Conservation (phyloP, 2,113 vertebrate species). For the Marmota flaviventris region DNA sequence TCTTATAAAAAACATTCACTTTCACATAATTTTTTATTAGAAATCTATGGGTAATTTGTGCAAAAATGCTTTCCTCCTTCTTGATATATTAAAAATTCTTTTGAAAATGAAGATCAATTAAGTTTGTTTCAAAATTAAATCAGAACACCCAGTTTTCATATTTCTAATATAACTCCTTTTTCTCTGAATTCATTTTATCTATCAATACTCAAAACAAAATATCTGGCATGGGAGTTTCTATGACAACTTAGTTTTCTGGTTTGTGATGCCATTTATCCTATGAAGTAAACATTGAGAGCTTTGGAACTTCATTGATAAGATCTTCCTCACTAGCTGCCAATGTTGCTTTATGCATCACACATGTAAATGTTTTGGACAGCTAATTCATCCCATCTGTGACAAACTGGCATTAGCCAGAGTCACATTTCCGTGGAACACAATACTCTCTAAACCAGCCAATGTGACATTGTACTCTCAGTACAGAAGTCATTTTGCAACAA, state of each 20-base stretch:
- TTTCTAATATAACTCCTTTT: constrained; percentile 16
- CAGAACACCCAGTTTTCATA: neutral
- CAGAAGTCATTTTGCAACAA: constrained; percentile 10
- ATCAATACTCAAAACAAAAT: constrained; percentile 59
- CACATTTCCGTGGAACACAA: neutral
- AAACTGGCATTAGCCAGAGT: neutral
- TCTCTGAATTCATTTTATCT: constrained; percentile 56
- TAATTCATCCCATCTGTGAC: constrained; percentile 70
- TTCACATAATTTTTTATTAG: constrained; percentile 9
- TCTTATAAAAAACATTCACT: constrained; percentile 37
- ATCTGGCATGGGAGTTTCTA: constrained; percentile 68
- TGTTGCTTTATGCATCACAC: constrained; percentile 57
- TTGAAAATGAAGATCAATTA: constrained; percentile 47
- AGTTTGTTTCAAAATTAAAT: constrained; percentile 46
- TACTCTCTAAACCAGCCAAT: constrained; percentile 16
- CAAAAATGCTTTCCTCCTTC: neutral
- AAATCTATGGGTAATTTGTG: neutral
- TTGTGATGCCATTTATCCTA: constrained; percentile 58
- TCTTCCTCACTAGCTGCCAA: constrained; percentile 50
- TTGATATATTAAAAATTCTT: constrained; percentile 9
- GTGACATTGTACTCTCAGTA: neutral
- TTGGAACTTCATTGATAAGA: constrained; percentile 68
- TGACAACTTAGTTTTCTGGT: constrained; percentile 72
- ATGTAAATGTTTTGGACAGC: constrained; percentile 58
- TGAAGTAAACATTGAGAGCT: constrained; percentile 67